Conservation (phyloP, 2,113 vertebrate genomes). For the Mesoclemmys tuberculata region DNA sequence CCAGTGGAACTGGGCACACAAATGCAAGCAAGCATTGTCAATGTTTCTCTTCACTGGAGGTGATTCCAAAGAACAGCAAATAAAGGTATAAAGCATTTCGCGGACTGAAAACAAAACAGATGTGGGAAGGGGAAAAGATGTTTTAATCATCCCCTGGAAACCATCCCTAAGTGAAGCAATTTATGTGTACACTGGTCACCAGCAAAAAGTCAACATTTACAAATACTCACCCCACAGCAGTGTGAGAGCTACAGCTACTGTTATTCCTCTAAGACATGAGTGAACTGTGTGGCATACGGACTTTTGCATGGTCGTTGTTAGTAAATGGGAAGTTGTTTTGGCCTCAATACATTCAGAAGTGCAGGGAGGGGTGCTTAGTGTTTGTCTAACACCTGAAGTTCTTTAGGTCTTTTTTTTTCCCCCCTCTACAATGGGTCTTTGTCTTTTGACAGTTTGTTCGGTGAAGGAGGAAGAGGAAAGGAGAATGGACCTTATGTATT, state of each 20-base stretch:
- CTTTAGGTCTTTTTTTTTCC: slow-evolving; percentile 13
- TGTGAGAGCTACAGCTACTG: background rate
- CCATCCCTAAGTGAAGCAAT: background rate
- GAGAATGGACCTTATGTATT: slow-evolving; percentile 57
- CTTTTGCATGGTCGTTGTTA: background rate
- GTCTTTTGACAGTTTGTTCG: slow-evolving; percentile 60
- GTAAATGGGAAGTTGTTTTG: background rate
- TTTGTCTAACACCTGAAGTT: slow-evolving; percentile 9
- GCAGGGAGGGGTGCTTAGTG: background rate
- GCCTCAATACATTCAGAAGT: background rate
- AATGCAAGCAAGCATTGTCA: background rate
- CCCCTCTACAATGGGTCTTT: slow-evolving; percentile 57
- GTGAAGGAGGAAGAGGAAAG: slow-evolving; percentile 65
- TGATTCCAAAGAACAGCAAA: background rate
- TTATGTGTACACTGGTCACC: background rate
- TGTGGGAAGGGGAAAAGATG: background rate
- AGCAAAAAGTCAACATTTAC: background rate
- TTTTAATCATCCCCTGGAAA: background rate
- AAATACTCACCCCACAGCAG: background rate
- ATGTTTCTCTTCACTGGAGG: too few species aligned
- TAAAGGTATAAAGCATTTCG: background rate
- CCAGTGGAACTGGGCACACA: background rate
- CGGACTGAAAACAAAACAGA: background rate
- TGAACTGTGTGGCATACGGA: background rate
- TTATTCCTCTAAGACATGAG: background rate